These are phyloP conservation scores for Zaprionus lachaisei DNA, from an alignment of 1,140 invertebrate genomes.

Conservation along the genomic window DNA sequence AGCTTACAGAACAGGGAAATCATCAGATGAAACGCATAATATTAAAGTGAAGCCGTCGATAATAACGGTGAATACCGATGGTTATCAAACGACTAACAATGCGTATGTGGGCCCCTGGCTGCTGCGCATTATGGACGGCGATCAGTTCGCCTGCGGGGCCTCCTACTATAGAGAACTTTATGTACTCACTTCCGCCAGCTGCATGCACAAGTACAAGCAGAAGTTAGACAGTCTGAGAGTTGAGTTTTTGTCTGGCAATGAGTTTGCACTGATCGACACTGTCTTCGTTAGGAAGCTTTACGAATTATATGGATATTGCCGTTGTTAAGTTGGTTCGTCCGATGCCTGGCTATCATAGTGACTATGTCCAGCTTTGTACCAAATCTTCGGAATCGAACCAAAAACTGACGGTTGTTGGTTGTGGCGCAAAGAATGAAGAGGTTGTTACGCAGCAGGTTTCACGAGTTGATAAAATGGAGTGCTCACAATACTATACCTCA, in stretches of 20 bases:
- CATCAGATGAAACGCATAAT: neutral
- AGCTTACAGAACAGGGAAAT: neutral
- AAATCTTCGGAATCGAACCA: neutral
- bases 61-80: constrained; percentile 11
- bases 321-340: constrained; percentile 31
- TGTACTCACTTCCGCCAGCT: constrained; percentile 40
- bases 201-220: constrained; percentile 14
- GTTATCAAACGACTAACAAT: constrained; percentile 11
- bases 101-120: constrained; percentile 28
- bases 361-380: constrained; percentile 23
- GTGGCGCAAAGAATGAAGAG: neutral
- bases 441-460: constrained; percentile 9
- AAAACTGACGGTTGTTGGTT: constrained; percentile 26
- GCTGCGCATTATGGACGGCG: constrained; percentile 23
- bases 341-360: neutral
- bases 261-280: constrained; percentile 1
- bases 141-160: constrained; percentile 33
- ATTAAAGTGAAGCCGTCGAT: constrained; percentile 8
- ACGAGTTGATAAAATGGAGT: neutral
- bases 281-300: constrained; percentile 22
- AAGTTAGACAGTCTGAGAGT: constrained; percentile 10
- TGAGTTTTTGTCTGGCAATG: neutral
- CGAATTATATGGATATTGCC: constrained; percentile 44
- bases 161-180: constrained; percentile 22
- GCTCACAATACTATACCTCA: neutral